A percentile compares a stretch with the other conserved stretches of the same genome.
Conservation (phyloP, 2,888 invertebrate genomes). For the Smittia aterrima region DNA sequence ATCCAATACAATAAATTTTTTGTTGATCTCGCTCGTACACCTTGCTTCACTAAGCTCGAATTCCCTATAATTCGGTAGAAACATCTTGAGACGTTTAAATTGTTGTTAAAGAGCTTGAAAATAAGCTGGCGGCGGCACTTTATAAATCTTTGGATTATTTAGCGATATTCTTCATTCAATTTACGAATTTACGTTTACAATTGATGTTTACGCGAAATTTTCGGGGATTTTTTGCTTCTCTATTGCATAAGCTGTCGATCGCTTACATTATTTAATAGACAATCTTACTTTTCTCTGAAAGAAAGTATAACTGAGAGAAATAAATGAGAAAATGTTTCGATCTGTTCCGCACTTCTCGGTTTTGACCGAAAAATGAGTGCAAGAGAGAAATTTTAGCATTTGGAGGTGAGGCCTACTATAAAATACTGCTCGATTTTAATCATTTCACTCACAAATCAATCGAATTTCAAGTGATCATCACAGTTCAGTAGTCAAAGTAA, state of each 20-base stretch:
- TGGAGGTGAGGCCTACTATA: background rate
- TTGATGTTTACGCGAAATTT: background rate
- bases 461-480: background rate
- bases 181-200: background rate
- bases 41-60: too few species aligned
- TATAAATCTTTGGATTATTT: background rate
- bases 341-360: background rate
- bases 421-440: background rate
- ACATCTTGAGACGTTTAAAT: background rate
- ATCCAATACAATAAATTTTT: constrained; percentile 4
- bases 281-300: background rate
- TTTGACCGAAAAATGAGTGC: background rate
- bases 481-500: background rate
- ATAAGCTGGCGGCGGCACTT: background rate
- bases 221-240: constrained; percentile 3
- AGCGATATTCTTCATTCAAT: background rate
- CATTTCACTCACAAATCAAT: constrained; percentile 3
- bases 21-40: constrained; percentile 1
- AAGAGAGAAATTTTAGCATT: background rate
- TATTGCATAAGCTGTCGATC: background rate
- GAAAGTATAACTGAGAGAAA: background rate
- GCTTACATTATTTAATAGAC: constrained; percentile 7
- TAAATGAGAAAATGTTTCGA: background rate
- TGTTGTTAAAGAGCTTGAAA: background rate
- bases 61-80: background rate